Conservation (phyloP, 2,888 invertebrate genomes). For the Troglohyphantes excavatus region DNA sequence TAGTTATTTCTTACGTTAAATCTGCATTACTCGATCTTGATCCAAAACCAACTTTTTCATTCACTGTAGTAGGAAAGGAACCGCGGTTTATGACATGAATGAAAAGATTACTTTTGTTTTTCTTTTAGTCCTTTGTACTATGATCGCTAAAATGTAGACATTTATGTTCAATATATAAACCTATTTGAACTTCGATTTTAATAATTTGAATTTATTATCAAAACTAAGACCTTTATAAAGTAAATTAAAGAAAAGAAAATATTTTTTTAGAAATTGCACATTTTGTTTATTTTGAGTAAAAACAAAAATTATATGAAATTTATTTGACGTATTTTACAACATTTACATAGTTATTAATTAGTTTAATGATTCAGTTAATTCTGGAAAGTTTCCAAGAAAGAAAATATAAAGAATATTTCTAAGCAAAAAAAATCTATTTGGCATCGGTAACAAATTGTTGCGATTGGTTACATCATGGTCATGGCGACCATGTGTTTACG, state of each 20-base stretch:
- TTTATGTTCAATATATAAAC: too few species aligned
- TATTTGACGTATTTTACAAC: not conserved
- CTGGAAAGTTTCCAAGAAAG: not conserved
- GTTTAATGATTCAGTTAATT: not conserved
- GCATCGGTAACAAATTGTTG: constrained; percentile 18
- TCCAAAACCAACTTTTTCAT: constrained; percentile 76
- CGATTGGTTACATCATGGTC: constrained; percentile 34
- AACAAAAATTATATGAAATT: not conserved
- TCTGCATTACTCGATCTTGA: constrained; percentile 48
- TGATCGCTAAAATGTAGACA: constrained; percentile 8
- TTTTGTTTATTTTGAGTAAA: not conserved
- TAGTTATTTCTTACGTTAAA: constrained; percentile 26
- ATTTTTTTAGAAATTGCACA: not conserved
- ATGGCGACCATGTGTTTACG: constrained; percentile 48
- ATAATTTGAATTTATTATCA: not conserved
- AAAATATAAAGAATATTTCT: not conserved
- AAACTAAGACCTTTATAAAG: not conserved
- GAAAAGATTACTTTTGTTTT: constrained; percentile 41
- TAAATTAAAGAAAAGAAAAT: not conserved
- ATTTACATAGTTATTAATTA: not conserved
- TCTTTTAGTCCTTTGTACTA: constrained; percentile 2
- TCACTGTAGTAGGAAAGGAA: constrained; percentile 54
- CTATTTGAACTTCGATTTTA: too few species aligned
- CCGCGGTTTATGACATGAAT: constrained; percentile 71
- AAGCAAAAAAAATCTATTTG: not conserved